These are phyloP conservation scores for Nudaria mundana DNA, from an alignment of 2,888 invertebrate species.

Conservation along the genomic window DNA sequence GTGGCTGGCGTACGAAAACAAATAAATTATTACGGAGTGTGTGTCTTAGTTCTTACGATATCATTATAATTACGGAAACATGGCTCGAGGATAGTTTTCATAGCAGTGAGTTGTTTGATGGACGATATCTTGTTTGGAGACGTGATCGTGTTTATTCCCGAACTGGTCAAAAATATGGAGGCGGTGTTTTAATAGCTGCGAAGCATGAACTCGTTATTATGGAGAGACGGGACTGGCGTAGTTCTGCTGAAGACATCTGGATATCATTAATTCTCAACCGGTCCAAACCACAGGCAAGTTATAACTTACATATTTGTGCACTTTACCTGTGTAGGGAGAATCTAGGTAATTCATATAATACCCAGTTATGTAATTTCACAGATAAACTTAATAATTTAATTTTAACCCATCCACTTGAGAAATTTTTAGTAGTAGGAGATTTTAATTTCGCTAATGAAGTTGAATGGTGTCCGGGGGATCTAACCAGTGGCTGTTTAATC, in stretches of 20 bases:
- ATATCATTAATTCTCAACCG: not conserved
- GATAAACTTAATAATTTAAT: not conserved
- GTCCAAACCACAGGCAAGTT: constrained; percentile 1
- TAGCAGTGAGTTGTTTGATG: constrained; percentile 3
- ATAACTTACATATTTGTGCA: constrained; percentile 2
- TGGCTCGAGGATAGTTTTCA: not conserved
- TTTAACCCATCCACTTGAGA: not conserved
- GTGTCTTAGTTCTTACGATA: not conserved
- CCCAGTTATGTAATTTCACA: not conserved
- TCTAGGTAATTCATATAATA: constrained; percentile 2
- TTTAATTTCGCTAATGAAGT: not conserved
- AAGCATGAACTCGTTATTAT: not conserved
- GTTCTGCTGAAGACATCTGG: constrained; percentile 8
- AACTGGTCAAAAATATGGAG: constrained; percentile 2
- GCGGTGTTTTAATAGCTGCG: constrained; percentile 3
- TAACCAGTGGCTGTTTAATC: too few relatives aligned
- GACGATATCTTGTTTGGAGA: not conserved
- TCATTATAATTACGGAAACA: too few relatives aligned
- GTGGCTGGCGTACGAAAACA: not conserved
- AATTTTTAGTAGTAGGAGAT: not conserved
- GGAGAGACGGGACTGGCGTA: constrained; percentile 2
- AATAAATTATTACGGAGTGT: not conserved
- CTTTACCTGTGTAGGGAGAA: constrained; percentile 5
- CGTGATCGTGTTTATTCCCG: constrained; percentile 1
- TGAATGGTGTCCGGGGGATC: too few relatives aligned